Percentiles rank a stretch among this genome's conserved stretches.
These are phyloP conservation scores for Cherax quadricarinatus DNA, from an alignment of 1,140 invertebrate genomes.

Conservation along the genomic window DNA sequence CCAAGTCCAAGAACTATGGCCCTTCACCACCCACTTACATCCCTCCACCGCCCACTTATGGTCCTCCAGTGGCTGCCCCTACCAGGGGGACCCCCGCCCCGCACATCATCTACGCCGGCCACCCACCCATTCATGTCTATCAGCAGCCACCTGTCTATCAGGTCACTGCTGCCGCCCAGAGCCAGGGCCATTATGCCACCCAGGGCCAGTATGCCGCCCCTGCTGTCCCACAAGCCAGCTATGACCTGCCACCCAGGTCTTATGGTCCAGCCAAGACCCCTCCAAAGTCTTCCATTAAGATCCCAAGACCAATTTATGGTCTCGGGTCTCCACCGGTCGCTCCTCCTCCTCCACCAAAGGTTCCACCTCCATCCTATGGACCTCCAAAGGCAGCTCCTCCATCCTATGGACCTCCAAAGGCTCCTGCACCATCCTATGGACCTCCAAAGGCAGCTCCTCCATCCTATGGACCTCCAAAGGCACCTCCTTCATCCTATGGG, in stretches of 20 bases:
- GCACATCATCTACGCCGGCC: conserved; percentile 77
- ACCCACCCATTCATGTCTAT: conserved; percentile 77
- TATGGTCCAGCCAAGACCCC: conserved; percentile 19
- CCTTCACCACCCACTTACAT: conserved; percentile 31
- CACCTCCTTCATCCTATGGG: conserved; percentile 36
- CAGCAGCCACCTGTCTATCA: conserved; percentile 75
- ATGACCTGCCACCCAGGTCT: conserved; percentile 58
- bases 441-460: conserved; percentile 65
- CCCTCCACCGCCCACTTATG: conserved; percentile 66
- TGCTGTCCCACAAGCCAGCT: conserved; percentile 50
- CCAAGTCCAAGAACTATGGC: conserved; percentile 11
- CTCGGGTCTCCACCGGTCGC: conserved; percentile 57
- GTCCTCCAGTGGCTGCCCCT: conserved; percentile 64
- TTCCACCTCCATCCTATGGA: conserved; percentile 44
- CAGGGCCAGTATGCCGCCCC: conserved; percentile 59
- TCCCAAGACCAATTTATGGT: conserved; percentile 51
- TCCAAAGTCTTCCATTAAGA: conserved; percentile 33
- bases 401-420: conserved; percentile 49
- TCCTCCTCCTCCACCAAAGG: conserved; percentile 52
- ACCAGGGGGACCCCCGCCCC: conserved; percentile 73
- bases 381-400: conserved; percentile 47
- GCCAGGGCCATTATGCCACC: conserved; percentile 25
- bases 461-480: conserved; percentile 71
- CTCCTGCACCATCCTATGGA: conserved; percentile 62
- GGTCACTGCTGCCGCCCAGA: conserved; percentile 65